Percentiles rank a stretch among this genome's conserved stretches.
Evolutionary conservation across 2,113 vertebrate species (phyloP).

Genomic region (Lamprotornis superbus): DNA sequence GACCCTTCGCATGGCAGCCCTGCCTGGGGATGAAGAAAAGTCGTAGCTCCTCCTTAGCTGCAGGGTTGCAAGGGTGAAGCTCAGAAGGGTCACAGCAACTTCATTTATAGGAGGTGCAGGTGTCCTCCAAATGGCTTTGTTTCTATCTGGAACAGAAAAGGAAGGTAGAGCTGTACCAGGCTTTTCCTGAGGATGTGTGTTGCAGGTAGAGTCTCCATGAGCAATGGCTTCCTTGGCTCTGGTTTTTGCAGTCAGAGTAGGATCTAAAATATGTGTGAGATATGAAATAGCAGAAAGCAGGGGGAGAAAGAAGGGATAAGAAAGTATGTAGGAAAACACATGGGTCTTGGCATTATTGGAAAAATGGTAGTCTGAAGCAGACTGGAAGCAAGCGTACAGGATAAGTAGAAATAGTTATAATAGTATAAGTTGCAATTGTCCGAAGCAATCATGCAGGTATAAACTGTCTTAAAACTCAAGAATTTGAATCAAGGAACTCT

Average conservation of each 20-base stretch:
- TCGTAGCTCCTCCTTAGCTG: not conserved
- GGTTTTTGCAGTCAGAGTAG: not conserved
- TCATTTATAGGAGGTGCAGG: not conserved
- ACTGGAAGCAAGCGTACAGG: not conserved
- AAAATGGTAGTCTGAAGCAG: not conserved
- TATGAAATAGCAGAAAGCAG: not conserved
- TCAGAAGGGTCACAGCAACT: not conserved
- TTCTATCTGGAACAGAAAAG: not conserved
- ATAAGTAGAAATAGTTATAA: not conserved
- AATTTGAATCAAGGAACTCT: not conserved
- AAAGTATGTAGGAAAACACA: not conserved
- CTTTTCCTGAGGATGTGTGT: not conserved
- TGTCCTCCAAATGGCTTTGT: not conserved
- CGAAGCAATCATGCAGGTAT: not conserved
- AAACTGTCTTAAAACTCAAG: not conserved
- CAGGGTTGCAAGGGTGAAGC: not conserved
- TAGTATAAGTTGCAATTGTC: not conserved
- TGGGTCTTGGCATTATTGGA: not conserved
- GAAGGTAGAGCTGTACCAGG: not conserved
- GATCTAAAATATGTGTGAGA: not conserved
- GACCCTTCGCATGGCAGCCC: not conserved
- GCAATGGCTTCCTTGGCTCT: not conserved
- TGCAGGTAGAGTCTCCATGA: not conserved
- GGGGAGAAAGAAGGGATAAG: not conserved
- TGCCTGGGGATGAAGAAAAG: not conserved